Base-by-base conservation (phyloP, 2,797 vertebrate species). In the Phylloscopus collybita region DNA sequence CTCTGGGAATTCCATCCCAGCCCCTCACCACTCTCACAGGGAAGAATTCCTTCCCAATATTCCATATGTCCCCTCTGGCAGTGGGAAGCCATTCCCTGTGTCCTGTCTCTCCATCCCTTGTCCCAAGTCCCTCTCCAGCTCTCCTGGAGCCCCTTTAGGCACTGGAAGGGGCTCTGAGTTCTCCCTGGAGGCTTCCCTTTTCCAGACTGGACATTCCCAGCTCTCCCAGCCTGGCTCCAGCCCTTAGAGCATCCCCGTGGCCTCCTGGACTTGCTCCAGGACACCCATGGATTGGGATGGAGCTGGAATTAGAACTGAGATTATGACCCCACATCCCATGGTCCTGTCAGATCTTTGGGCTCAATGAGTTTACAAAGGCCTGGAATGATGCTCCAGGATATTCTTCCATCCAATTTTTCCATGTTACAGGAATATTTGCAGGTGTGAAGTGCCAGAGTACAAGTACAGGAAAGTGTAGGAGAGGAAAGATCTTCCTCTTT, bases 21-120 rank as follows among this genome's bases (percentile, higher is more conserved):
- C 1, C 0, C 6, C 19, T 61, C 20, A 6, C 0, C 34, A 47
- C 20, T 9, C 16, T 54, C 9, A 0, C 5, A 54, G 0, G 34
- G 11, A 62, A 5, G 20, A 62, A 42, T 70, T 56, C 1, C 34
- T 47, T 70, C 42, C 26, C 34, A 36, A 6, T 7, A 32, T 36
- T 42, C 25, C 17, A 30, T 20, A n/a, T 1, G 8, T 0, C 10
- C 15, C n/a, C 16, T 38, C 10, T 38, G 54, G 15, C 38, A 38
- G 13, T 45, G 16, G 22, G 16, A 53, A 60, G 9, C 38, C 40
- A 47, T 53, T 76, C 38, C 29, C 32, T 13, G 4, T 60, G 54
- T 53, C 27, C 18, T 69, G 23, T 5, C 62, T 0, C 22, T 60
- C 38, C 38, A 60, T n/a, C 7, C 12, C 40, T 45, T 60, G 3